Conservation (phyloP, 37 sponge, comb jelly and placozoan genomes). For the Crambe crambe region DNA sequence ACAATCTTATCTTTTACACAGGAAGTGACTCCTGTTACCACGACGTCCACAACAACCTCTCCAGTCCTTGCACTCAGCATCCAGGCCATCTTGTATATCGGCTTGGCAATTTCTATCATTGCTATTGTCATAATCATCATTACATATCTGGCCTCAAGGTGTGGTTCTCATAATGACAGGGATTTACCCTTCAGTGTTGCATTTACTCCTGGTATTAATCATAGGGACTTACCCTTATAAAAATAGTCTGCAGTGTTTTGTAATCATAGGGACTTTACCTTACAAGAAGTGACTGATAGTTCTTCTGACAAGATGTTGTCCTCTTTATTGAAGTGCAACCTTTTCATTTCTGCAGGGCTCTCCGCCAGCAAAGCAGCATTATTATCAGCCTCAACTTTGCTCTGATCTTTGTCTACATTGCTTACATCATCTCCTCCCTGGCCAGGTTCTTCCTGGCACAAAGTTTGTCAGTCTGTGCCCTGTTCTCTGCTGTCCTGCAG, state of each 20-base stretch:
- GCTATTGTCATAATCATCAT: conserved; percentile 38
- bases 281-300: background rate
- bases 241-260: too few relatives aligned
- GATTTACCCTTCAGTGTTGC: too few relatives aligned
- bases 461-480: conserved; percentile 13
- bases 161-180: background rate
- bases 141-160: conserved; percentile 44
- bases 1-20: too few relatives aligned
- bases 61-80: background rate
- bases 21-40: background rate
- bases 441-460: background rate
- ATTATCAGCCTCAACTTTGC: conserved; percentile 54
- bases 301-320: too few relatives aligned
- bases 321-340: too few relatives aligned
- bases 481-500: conserved; percentile 50
- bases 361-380: conserved; percentile 3
- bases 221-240: too few relatives aligned
- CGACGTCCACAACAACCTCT: background rate
- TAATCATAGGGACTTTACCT: background rate
- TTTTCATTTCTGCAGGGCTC: background rate
- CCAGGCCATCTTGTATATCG: conserved; percentile 52
- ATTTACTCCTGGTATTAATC: too few relatives aligned
- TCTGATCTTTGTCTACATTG: conserved; percentile 52
- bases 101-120: conserved; percentile 28
- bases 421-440: conserved; percentile 34